Conservation (phyloP, 2,113 vertebrate genomes). For the Isurus oxyrinchus region DNA sequence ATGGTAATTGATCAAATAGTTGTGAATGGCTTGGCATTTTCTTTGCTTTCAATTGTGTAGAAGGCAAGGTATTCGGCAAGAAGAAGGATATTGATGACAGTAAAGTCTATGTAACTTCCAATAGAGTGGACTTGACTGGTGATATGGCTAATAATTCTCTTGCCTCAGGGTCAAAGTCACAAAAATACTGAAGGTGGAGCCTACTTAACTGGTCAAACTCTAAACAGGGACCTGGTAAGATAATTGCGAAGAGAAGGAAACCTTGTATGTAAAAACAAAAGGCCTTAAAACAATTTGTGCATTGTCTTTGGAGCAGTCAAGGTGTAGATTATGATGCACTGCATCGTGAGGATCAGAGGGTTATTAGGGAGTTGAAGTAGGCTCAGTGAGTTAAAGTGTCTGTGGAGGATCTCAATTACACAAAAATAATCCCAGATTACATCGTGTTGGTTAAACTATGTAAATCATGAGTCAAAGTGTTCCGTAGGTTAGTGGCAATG, state of each 20-base stretch:
- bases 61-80: conserved; percentile 7
- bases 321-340: not conserved
- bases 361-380: not conserved
- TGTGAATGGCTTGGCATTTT: conserved; percentile 19
- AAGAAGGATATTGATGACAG: conserved; percentile 12
- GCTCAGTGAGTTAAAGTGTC: not conserved
- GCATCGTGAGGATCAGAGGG: not conserved
- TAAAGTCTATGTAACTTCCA: not conserved
- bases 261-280: not conserved
- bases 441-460: not conserved
- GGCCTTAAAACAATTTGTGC: not conserved
- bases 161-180: not conserved
- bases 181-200: not conserved
- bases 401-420: not conserved
- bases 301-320: not conserved
- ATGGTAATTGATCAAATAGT: conserved; percentile 9
- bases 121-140: not conserved
- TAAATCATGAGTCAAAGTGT: not conserved
- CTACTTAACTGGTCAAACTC: not conserved
- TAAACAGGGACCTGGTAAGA: not conserved
- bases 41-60: conserved; percentile 21
- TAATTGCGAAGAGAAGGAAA: not conserved
- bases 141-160: not conserved
- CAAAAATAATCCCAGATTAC: not conserved
- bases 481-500: not conserved